A percentile compares a stretch with the other conserved stretches of the same genome.
phyloP scores from a whole-genome alignment of 1,140 invertebrate genomes.

The Sminthurinus signatus region DNA sequence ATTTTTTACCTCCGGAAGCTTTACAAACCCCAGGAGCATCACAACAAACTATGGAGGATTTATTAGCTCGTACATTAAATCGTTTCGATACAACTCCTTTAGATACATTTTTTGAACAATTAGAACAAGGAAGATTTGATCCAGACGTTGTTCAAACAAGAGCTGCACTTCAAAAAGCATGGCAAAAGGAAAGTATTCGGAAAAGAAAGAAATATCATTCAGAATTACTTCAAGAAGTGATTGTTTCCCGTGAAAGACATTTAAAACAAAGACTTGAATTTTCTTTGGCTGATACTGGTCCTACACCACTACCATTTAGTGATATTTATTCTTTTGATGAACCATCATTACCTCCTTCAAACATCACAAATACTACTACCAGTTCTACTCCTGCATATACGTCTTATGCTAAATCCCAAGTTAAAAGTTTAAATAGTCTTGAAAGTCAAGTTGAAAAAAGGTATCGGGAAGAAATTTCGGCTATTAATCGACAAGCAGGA shows the following conservation, averaged over 20 bases:
- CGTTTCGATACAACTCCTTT: conserved; percentile 31
- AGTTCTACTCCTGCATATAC: background rate
- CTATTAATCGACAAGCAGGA: conserved; percentile 17
- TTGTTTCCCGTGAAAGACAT: conserved; percentile 22
- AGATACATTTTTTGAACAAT: conserved; percentile 30
- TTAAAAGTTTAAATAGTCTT: conserved; percentile 6
- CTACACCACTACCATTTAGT: background rate
- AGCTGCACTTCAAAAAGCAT: conserved; percentile 22
- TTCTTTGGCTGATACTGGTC: background rate
- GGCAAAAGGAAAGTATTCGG: conserved; percentile 28
- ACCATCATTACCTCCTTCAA: no score
- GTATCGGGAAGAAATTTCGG: conserved; percentile 18
- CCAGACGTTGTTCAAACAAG: conserved; percentile 30
- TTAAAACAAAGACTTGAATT: conserved; percentile 1
- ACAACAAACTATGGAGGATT: conserved; percentile 27
- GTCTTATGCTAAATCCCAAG: background rate
- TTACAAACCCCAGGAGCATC: conserved; percentile 16
- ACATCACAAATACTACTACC: background rate
- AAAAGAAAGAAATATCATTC: conserved; percentile 34
- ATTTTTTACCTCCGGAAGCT: conserved; percentile 30
- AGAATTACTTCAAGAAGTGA: conserved; percentile 33
- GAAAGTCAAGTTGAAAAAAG: conserved; percentile 19
- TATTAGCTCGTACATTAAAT: conserved; percentile 21
- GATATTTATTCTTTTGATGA: background rate
- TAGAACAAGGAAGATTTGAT: conserved; percentile 32